Conservation (phyloP, 1,140 invertebrate genomes). For the Pseudobourletiella spinata region DNA sequence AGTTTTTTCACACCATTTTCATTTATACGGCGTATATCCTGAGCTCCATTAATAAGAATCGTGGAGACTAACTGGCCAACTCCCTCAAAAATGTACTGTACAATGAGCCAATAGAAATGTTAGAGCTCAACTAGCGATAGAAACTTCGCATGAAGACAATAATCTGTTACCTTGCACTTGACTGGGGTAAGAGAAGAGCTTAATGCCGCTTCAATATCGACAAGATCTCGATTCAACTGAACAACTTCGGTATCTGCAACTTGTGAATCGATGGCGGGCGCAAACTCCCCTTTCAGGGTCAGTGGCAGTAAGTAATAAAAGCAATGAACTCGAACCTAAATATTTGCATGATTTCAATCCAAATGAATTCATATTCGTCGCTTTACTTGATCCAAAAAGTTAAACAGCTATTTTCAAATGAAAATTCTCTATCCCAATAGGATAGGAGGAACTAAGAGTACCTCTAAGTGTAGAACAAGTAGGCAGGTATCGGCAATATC, state of each 20-base stretch:
- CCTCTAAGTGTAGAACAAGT: slow-evolving; percentile 83
- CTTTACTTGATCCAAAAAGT: too few species aligned
- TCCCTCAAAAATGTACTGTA: slow-evolving; percentile 88
- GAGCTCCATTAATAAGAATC: slow-evolving; percentile 71
- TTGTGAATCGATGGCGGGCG: slow-evolving; percentile 47
- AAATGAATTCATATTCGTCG: too few species aligned
- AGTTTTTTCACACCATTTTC: slow-evolving; percentile 70
- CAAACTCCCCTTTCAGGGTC: slow-evolving; percentile 50
- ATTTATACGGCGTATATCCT: slow-evolving; percentile 69
- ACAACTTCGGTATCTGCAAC: slow-evolving; percentile 73
- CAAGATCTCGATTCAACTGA: slow-evolving; percentile 67
- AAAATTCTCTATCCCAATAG: too few species aligned
- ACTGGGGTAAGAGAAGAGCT: slow-evolving; percentile 60
- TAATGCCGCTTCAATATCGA: slow-evolving; percentile 68
- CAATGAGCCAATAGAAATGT: too few species aligned
- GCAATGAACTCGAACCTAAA: slow-evolving; percentile 80
- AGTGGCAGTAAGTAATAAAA: slow-evolving; percentile 79
- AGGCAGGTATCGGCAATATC: slow-evolving; percentile 83
- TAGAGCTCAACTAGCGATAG: too few species aligned
- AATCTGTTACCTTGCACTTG: slow-evolving; percentile 74
- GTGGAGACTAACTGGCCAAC: slow-evolving; percentile 76
- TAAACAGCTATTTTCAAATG: too few species aligned
- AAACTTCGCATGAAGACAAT: too few species aligned
- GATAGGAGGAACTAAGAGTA: too few species aligned
- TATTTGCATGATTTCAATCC: too few species aligned